Percentiles rank a stretch among this genome's conserved stretches.
phyloP scores from a whole-genome alignment of 2,113 vertebrate species.

The Heterochromis multidens region DNA sequence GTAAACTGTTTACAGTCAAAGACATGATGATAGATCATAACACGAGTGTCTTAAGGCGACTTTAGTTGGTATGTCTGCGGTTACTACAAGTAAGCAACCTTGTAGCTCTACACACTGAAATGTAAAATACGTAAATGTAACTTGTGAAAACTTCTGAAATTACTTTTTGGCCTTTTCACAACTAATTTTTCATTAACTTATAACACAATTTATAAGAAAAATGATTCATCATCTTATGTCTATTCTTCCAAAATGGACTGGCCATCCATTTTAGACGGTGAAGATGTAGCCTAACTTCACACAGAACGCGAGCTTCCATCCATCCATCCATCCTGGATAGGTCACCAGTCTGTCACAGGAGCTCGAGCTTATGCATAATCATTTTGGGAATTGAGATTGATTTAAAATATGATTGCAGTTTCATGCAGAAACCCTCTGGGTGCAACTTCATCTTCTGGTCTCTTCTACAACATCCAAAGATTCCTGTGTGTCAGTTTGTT shows the following conservation, averaged over 20 bases:
- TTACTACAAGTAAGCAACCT: background rate
- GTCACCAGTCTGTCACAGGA: background rate
- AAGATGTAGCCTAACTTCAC: background rate
- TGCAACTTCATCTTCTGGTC: background rate
- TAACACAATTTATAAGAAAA: background rate
- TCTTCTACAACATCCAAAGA: background rate
- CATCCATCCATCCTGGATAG: background rate
- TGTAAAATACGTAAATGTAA: background rate
- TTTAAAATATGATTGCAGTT: slow-evolving; percentile 12
- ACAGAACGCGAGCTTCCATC: background rate
- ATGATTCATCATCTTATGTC: background rate
- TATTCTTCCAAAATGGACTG: background rate
- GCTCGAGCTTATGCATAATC: background rate
- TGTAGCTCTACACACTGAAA: background rate
- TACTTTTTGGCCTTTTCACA: background rate
- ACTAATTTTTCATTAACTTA: background rate
- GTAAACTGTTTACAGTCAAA: background rate
- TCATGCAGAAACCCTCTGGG: background rate
- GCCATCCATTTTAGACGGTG: background rate
- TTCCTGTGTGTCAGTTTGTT: background rate
- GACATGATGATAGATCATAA: background rate
- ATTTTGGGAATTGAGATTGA: background rate
- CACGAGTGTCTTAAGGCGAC: background rate
- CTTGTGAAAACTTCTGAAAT: background rate
- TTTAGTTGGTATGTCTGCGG: background rate